Evolutionary conservation across 2,888 invertebrate genomes (phyloP).

Genomic region (Pinctada fucata): DNA sequence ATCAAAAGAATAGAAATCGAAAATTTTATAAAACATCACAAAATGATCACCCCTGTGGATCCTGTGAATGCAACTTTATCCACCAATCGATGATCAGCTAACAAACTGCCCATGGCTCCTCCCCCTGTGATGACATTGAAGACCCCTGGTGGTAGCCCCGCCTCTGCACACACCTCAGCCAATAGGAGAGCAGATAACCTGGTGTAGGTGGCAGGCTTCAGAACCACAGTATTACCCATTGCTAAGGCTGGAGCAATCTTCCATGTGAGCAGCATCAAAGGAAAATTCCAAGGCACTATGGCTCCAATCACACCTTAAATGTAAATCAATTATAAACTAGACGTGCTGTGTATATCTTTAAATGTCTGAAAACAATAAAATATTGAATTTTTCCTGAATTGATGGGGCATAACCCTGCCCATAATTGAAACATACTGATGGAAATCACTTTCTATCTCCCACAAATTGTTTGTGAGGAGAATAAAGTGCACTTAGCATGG

Average conservation of each 20-base stretch:
- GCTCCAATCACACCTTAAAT: slow-evolving; percentile 77
- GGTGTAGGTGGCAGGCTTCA: slow-evolving; percentile 78
- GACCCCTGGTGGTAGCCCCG: slow-evolving; percentile 79
- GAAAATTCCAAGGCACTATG: slow-evolving; percentile 78
- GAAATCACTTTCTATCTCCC: too few species aligned
- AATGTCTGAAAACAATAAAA: neutral
- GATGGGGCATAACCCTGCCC: neutral
- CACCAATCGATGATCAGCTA: slow-evolving; percentile 74
- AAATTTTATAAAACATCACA: too few species aligned
- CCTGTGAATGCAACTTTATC: slow-evolving; percentile 77
- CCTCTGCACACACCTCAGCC: slow-evolving; percentile 78
- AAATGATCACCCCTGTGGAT: slow-evolving; percentile 70
- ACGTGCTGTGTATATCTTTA: neutral
- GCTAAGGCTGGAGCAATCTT: slow-evolving; percentile 79
- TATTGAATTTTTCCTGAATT: neutral
- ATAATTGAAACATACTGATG: neutral
- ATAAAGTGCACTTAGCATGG: too few species aligned
- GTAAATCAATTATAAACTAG: slow-evolving; percentile 1
- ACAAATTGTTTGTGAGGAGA: too few species aligned
- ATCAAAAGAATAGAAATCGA: too few species aligned
- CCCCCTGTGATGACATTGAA: slow-evolving; percentile 77
- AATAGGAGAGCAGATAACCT: slow-evolving; percentile 77
- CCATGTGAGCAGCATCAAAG: slow-evolving; percentile 78
- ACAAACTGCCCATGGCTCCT: slow-evolving; percentile 71
- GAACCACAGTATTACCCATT: slow-evolving; percentile 78